Evolutionary conservation across 2,113 vertebrate species (phyloP).

Genomic region (Gracilinanus agilis): DNA sequence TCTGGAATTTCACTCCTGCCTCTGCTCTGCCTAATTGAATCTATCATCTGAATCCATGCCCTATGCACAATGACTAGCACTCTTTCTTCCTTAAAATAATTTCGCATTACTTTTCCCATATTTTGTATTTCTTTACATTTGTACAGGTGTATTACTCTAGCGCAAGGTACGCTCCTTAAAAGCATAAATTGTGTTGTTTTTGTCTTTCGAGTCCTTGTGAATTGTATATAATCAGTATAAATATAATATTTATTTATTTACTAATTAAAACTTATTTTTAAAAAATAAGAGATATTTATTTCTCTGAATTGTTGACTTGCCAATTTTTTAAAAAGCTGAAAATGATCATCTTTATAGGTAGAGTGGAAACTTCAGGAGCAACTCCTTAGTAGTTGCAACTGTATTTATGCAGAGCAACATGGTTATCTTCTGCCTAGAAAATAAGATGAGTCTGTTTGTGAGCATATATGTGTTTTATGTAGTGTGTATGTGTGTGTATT

Average conservation of each 20-base stretch:
- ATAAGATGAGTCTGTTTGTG: background rate
- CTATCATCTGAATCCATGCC: background rate
- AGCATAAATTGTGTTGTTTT: background rate
- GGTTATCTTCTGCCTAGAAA: background rate
- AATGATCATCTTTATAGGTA: constrained; percentile 27
- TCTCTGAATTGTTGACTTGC: background rate
- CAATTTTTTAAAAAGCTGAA: constrained; percentile 29
- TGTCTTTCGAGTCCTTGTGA: background rate
- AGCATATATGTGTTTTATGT: background rate
- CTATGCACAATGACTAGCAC: background rate
- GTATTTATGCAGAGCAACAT: background rate
- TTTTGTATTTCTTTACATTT: background rate
- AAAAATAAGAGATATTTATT: no score
- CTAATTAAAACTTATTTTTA: no score
- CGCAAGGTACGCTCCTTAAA: background rate
- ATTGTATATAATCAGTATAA: background rate
- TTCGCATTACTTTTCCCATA: background rate
- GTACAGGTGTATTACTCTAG: background rate
- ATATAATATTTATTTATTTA: no score
- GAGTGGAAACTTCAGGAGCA: background rate
- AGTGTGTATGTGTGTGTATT: background rate
- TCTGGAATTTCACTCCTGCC: background rate
- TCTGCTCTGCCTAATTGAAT: background rate
- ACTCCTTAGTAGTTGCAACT: background rate
- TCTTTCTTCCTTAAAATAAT: background rate